A percentile compares a stretch with the other conserved stretches of the same genome.
phyloP scores from a whole-genome alignment of 2,113 vertebrate genomes.

The Brachypteracias leptosomus region DNA sequence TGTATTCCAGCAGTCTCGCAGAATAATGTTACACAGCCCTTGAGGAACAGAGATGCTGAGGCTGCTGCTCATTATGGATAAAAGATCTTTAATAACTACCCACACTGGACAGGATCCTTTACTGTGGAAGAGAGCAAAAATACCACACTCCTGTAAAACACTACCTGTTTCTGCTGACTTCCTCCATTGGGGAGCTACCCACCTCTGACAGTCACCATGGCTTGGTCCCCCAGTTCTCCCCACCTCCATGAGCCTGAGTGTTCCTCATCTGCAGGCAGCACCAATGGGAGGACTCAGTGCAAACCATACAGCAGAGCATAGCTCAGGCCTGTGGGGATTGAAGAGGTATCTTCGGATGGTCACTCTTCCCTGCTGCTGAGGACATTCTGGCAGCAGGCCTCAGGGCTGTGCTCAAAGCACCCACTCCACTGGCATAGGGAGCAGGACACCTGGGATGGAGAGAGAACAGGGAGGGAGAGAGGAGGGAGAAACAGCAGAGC shows the following conservation, averaged over 20 bases:
- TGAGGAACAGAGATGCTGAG: not conserved
- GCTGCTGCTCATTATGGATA: not conserved
- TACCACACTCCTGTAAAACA: not conserved
- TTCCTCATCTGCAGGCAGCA: rapidly evolving
- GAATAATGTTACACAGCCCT: not conserved
- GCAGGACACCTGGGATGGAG: no score
- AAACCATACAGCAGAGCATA: rapidly evolving
- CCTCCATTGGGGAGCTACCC: rapidly evolving
- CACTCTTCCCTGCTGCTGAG: not conserved
- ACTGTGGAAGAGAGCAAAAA: not conserved
- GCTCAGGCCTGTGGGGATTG: rapidly evolving
- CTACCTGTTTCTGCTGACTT: not conserved
- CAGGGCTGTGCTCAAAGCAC: not conserved
- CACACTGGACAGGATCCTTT: not conserved
- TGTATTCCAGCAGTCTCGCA: not conserved
- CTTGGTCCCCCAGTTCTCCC: not conserved
- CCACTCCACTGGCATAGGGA: rapidly evolving
- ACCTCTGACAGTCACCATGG: rapidly evolving
- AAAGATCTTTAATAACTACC: not conserved
- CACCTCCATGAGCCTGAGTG: rapidly evolving
- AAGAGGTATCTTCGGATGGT: not conserved
- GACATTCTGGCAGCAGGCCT: not conserved
- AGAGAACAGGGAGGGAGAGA: rapidly evolving
- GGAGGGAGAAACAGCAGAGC: not conserved
- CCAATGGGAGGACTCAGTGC: rapidly evolving